phyloP scores from a whole-genome alignment of 2,113 vertebrate species.

The Platysteira castanea region DNA sequence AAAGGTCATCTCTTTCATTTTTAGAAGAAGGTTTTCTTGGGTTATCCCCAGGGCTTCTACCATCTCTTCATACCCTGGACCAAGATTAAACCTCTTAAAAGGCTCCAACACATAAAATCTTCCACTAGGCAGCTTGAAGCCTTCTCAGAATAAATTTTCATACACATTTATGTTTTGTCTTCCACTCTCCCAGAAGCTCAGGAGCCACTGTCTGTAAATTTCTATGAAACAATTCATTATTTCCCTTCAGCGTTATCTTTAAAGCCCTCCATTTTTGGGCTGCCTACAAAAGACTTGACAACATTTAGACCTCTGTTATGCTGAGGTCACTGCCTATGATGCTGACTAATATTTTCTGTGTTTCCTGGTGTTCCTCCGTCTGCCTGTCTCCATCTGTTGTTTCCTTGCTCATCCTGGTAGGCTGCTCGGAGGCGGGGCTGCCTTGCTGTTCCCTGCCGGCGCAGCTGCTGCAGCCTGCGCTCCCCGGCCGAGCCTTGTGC shows the following conservation, averaged over 20 bases:
- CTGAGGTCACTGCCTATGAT: slow-evolving; percentile 50
- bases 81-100: background rate
- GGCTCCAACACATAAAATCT: background rate
- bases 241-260: background rate
- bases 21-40: background rate
- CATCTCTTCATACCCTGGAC: background rate
- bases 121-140: background rate
- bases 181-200: background rate
- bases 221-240: background rate
- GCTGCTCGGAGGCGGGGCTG: background rate
- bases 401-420: background rate
- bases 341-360: slow-evolving; percentile 63
- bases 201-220: background rate
- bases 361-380: slow-evolving; percentile 56
- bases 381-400: slow-evolving; percentile 41
- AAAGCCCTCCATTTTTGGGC: background rate
- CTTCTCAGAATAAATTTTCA: background rate
- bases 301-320: slow-evolving; percentile 21
- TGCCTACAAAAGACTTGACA: slow-evolving; percentile 21
- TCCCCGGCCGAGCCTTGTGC: rapidly evolving
- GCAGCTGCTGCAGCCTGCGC: background rate
- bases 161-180: background rate
- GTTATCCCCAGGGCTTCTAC: background rate
- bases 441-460: background rate
- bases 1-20: background rate